Conservation (phyloP, 2,113 vertebrate species). For the Colius striatus region DNA sequence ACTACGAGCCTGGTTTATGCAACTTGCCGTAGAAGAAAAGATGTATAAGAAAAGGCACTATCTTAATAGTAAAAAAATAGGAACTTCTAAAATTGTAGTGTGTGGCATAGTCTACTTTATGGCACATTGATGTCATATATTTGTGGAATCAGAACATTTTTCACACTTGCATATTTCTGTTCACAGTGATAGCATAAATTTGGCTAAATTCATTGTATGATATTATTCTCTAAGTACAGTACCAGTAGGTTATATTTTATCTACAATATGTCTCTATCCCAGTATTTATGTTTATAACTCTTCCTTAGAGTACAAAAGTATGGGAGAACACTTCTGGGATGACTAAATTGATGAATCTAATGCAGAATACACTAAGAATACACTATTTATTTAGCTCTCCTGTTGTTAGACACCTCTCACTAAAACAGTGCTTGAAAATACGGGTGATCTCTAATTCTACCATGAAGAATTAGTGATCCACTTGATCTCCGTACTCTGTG, state of each 20-base stretch:
- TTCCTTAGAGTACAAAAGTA: neutral
- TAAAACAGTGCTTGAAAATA: slow-evolving; percentile 9
- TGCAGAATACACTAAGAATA: neutral
- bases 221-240: neutral
- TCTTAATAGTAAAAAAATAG: neutral
- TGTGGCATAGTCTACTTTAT: neutral
- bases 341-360: neutral
- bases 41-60: neutral
- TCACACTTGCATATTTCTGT: neutral
- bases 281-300: neutral
- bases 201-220: neutral
- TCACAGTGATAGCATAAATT: neutral
- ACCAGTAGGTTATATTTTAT: neutral
- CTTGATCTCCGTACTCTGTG: neutral
- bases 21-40: neutral
- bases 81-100: neutral
- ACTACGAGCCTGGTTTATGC: neutral
- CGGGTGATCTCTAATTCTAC: slow-evolving; percentile 22
- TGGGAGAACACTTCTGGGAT: neutral
- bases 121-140: neutral
- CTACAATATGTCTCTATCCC: neutral
- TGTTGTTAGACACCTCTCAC: neutral
- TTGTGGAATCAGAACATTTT: neutral
- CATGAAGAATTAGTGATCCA: slow-evolving; percentile 24
- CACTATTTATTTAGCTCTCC: neutral